Conservation (phyloP, 2,113 vertebrate species). For the Poicephalus gulielmi region DNA sequence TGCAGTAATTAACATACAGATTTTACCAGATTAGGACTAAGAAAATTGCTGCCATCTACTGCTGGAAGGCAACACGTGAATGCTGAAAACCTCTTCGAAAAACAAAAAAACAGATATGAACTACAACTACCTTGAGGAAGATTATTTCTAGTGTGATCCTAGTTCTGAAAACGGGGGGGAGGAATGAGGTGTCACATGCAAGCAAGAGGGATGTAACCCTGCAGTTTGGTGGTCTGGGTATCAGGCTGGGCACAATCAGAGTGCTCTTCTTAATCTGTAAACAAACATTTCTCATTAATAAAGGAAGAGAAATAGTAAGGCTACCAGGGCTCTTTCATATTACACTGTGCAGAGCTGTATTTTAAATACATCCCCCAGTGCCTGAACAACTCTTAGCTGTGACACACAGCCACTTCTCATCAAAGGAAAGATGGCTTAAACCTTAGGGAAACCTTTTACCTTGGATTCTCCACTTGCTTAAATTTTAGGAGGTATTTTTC, state of each 20-base stretch:
- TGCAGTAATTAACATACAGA: not conserved
- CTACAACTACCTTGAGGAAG: not conserved
- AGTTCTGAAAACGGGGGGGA: not conserved
- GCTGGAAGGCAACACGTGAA: slow-evolving; percentile 45
- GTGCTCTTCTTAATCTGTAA: not conserved
- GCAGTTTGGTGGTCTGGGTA: not conserved
- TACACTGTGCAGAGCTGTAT: not conserved
- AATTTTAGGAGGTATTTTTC: not conserved
- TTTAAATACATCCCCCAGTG: not conserved
- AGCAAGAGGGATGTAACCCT: not conserved
- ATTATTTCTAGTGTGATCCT: not conserved
- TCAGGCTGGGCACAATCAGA: not conserved
- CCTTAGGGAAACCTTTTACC: not conserved
- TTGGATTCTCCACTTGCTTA: not conserved
- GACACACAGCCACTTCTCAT: not conserved
- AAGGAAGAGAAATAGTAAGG: not conserved
- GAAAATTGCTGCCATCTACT: slow-evolving; percentile 74
- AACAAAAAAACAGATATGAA: not conserved
- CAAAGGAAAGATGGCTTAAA: not conserved
- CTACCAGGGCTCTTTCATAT: not conserved
- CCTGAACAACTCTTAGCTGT: not conserved
- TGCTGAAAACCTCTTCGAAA: not conserved
- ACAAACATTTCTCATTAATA: not conserved
- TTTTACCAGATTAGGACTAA: slow-evolving; percentile 1
- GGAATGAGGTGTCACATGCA: not conserved